Conservation (phyloP, 1,140 invertebrate genomes). For the Cydia splendana region DNA sequence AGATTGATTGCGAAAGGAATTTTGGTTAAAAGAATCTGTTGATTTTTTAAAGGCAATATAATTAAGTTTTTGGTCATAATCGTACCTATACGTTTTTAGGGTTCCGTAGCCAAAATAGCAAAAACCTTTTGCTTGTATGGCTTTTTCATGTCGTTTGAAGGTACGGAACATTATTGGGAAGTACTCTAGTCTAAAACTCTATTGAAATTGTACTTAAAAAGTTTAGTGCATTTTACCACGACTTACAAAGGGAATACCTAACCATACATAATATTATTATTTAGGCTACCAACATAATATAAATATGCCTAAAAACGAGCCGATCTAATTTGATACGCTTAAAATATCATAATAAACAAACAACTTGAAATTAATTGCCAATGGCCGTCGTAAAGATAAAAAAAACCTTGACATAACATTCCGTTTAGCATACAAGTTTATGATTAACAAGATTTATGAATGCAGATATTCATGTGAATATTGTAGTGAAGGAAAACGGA, state of each 20-base stretch:
- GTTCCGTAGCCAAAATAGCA: too few relatives aligned
- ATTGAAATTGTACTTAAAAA: too few relatives aligned
- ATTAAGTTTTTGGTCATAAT: too few relatives aligned
- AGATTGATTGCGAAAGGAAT: too few relatives aligned
- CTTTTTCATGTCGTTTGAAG: too few relatives aligned
- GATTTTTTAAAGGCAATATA: too few relatives aligned
- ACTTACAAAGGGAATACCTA: neutral
- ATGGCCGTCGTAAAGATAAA: neutral
- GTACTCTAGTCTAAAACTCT: too few relatives aligned
- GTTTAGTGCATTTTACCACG: too few relatives aligned
- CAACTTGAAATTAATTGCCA: neutral
- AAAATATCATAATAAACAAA: neutral
- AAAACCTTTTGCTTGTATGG: too few relatives aligned
- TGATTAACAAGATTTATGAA: constrained; percentile 15
- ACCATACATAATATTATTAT: neutral
- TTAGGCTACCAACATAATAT: neutral
- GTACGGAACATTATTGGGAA: too few relatives aligned
- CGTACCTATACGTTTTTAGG: too few relatives aligned
- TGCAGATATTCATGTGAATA: neutral
- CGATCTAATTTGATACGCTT: neutral
- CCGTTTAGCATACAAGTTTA: constrained; percentile 9
- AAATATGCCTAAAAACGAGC: neutral
- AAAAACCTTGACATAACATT: constrained; percentile 26
- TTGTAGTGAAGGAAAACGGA: neutral
- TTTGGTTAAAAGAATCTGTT: too few relatives aligned